Conservation (phyloP, 2,113 vertebrate genomes). For the Dendropsophus ebraccatus region DNA sequence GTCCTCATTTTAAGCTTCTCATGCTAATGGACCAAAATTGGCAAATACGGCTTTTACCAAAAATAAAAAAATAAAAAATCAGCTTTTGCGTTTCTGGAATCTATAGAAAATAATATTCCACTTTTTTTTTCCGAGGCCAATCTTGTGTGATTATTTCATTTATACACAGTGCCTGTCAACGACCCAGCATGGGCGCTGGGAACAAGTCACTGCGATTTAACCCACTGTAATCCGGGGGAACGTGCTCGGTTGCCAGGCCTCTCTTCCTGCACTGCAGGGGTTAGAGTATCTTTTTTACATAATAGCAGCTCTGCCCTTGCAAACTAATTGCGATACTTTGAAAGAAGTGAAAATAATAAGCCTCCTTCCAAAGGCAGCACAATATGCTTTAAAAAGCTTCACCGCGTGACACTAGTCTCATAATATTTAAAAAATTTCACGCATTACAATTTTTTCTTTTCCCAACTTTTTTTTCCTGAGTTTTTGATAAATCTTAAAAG, state of each 20-base stretch:
- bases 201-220: slow-evolving; percentile 67
- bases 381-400: slow-evolving; percentile 17
- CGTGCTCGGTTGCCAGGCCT: slow-evolving; percentile 56
- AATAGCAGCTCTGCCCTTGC: slow-evolving; percentile 62
- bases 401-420: not conserved
- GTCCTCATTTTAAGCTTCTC: slow-evolving; percentile 59
- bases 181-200: slow-evolving; percentile 65
- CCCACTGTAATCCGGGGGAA: slow-evolving; percentile 28
- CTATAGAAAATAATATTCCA: slow-evolving; percentile 63
- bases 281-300: slow-evolving; percentile 60
- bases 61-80: slow-evolving; percentile 59
- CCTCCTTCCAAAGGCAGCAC: slow-evolving; percentile 7
- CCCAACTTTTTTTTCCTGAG: slow-evolving; percentile 32
- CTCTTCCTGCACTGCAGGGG: slow-evolving; percentile 57
- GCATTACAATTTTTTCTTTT: not conserved
- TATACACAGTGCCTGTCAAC: slow-evolving; percentile 68
- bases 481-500: slow-evolving; percentile 35
- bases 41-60: slow-evolving; percentile 56
- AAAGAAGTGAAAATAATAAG: slow-evolving; percentile 53
- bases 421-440: slow-evolving; percentile 24
- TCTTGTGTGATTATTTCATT: slow-evolving; percentile 73
- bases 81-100: slow-evolving; percentile 61
- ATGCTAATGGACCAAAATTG: slow-evolving; percentile 60
- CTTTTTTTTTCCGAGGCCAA: slow-evolving; percentile 66
- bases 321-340: slow-evolving; percentile 59